Evolutionary conservation across 2,797 vertebrate genomes (phyloP), one percentile per base, ranked within the genome.

Genomic region (Peromyscus aztecus): DNA sequence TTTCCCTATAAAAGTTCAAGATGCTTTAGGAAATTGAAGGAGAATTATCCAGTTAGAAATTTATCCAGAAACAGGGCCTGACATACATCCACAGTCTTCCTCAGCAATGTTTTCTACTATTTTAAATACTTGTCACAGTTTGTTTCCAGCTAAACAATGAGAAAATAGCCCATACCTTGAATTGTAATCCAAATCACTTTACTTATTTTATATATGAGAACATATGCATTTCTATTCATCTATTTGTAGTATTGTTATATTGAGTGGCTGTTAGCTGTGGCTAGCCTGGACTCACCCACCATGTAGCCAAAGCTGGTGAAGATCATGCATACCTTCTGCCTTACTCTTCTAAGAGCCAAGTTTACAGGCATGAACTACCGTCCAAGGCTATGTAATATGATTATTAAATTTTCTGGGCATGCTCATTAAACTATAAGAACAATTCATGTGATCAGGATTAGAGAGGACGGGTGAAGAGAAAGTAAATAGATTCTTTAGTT

Each of bases 41-140:
- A 89, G 40, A 97, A 89, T 88, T 93, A 86, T 76, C 21, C 52
- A 78, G 73, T 17, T 86, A 94, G 84, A 97, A 97, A 91, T 95
- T 71, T 95, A n/a, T 55, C 43, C 65, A 87, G 81, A 80, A 82
- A 80, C 40, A 81, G 2, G 57, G 52, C 83, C 40, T 90, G 7
- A 94, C 57, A 82, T 37, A 81, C 17, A 82, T 46, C 46, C 67
- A 94, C 29, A 90, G 37, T 31, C 43, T 89, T 77, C 31, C 40
- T 80, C 37, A 43, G n/a, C 43, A 95, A 69, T 91, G 65, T 93
- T 95, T 67, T 80, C 34, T 97, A 52, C 78, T 94, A 83, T 96
- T 97, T 95, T 92, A 95, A 95, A 73, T 93, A 55, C 1, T 57
- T 71, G 40, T 3, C 2, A 87, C 49, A 2, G 55, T 77, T 89